These are phyloP conservation scores for Sycophila sp. DNA, from an alignment of 1,140 invertebrate species.

Conservation along the genomic window DNA sequence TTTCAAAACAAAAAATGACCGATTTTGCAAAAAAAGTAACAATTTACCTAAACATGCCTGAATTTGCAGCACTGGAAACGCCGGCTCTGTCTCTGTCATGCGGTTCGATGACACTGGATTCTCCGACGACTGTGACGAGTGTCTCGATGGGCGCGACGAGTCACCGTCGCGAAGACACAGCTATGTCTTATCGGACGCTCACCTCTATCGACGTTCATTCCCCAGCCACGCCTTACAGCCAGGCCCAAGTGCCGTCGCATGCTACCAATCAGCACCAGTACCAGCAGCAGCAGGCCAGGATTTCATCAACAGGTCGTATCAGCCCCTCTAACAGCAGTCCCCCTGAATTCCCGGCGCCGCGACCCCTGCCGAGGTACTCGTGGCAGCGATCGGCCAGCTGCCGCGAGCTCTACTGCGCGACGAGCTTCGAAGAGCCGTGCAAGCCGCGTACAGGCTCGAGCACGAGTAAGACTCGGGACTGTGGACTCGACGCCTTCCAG, in stretches of 20 bases:
- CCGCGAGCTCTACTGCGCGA: slow-evolving; percentile 79
- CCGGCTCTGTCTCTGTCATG: slow-evolving; percentile 70
- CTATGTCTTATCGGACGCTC: slow-evolving; percentile 67
- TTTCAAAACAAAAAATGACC: neutral
- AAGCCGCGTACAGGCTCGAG: slow-evolving; percentile 57
- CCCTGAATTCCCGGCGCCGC: slow-evolving; percentile 60
- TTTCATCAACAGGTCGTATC: slow-evolving; percentile 68
- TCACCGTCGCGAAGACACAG: slow-evolving; percentile 67
- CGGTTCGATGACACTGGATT: slow-evolving; percentile 72
- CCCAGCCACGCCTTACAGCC: slow-evolving; percentile 63
- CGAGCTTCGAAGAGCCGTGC: slow-evolving; percentile 75
- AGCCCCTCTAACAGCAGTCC: slow-evolving; percentile 68
- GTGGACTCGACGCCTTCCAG: slow-evolving; percentile 50
- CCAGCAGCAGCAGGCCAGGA: slow-evolving; percentile 50
- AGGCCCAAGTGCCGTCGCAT: slow-evolving; percentile 56
- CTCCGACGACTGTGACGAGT: slow-evolving; percentile 68
- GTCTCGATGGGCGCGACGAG: slow-evolving; percentile 64
- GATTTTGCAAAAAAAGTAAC: too few species aligned
- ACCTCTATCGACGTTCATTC: slow-evolving; percentile 68
- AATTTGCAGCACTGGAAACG: slow-evolving; percentile 61
- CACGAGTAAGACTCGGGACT: slow-evolving; percentile 16
- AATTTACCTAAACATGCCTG: too few species aligned
- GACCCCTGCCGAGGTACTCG: slow-evolving; percentile 66
- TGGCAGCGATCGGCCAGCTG: slow-evolving; percentile 84
- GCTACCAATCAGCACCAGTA: slow-evolving; percentile 52